These are phyloP conservation scores for Euglossa dilemma DNA, from an alignment of 1,140 invertebrate genomes.

Conservation along the genomic window DNA sequence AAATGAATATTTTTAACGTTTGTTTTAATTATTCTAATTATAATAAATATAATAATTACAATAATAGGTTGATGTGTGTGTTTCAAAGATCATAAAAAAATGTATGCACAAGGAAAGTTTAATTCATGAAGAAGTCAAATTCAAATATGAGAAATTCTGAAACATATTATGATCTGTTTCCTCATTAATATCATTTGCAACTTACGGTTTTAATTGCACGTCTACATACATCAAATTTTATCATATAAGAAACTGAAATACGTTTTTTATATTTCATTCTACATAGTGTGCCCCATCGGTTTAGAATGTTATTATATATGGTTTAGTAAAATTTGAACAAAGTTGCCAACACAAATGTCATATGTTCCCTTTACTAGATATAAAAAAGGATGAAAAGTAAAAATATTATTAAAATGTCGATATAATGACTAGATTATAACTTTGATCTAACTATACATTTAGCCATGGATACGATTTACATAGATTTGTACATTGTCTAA, in stretches of 20 bases:
- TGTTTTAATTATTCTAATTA: not conserved
- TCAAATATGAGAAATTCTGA: not conserved
- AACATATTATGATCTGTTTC: not conserved
- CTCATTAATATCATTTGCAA: not conserved
- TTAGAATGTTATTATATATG: not conserved
- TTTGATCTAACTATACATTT: slow-evolving; percentile 23
- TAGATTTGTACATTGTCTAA: slow-evolving; percentile 26
- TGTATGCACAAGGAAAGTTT: not conserved
- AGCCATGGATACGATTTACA: slow-evolving; percentile 3
- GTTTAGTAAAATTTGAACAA: not conserved
- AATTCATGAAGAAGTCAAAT: not conserved
- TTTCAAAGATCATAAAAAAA: not conserved
- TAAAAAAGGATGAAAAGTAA: not conserved
- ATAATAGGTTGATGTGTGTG: not conserved
- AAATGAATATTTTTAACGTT: not conserved
- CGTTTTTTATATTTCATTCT: not conserved
- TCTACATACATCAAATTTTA: not conserved
- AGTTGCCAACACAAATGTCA: not conserved
- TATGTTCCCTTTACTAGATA: not conserved
- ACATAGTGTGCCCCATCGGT: not conserved
- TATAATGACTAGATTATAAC: slow-evolving; percentile 35
- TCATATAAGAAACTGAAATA: not conserved
- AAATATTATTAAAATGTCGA: not conserved
- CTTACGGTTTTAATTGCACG: not conserved
- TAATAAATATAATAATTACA: slow-evolving; percentile 6